Percentiles rank a stretch among this genome's conserved stretches.
Evolutionary conservation across 2,797 vertebrate species (phyloP).

Genomic region (Bothrops alternatus): DNA sequence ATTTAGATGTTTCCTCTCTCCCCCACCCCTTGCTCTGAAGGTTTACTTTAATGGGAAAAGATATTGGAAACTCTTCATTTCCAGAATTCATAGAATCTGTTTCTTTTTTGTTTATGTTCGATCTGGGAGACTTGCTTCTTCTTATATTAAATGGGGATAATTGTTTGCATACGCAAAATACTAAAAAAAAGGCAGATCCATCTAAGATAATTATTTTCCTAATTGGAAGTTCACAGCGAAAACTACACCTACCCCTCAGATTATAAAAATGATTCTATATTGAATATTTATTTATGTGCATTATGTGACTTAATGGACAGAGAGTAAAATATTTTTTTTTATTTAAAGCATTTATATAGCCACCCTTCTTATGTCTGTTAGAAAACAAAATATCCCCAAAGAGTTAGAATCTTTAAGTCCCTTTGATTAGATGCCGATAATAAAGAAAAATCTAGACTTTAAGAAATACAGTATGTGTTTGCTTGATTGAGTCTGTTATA

Average conservation of each 20-base stretch:
- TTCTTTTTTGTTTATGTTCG: background rate
- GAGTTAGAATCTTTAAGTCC: background rate
- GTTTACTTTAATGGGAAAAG: background rate
- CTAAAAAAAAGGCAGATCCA: background rate
- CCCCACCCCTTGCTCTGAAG: background rate
- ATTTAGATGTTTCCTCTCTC: background rate
- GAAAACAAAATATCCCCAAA: slow-evolving; percentile 23
- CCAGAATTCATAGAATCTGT: background rate
- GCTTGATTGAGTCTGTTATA: background rate
- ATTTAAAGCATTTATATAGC: background rate
- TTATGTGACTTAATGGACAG: background rate
- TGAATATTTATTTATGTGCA: background rate
- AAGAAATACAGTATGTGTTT: background rate
- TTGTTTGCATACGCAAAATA: no score
- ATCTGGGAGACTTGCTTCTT: background rate
- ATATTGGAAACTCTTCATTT: background rate
- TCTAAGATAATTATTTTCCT: background rate
- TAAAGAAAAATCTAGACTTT: background rate
- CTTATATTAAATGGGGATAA: background rate
- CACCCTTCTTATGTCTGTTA: background rate
- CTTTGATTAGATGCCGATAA: background rate
- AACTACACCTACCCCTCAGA: background rate
- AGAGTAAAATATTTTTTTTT: slow-evolving; percentile 10
- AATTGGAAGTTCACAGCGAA: background rate
- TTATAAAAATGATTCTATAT: background rate